These are phyloP conservation scores for Turnix velox DNA, from an alignment of 2,113 vertebrate genomes.

Conservation along the genomic window DNA sequence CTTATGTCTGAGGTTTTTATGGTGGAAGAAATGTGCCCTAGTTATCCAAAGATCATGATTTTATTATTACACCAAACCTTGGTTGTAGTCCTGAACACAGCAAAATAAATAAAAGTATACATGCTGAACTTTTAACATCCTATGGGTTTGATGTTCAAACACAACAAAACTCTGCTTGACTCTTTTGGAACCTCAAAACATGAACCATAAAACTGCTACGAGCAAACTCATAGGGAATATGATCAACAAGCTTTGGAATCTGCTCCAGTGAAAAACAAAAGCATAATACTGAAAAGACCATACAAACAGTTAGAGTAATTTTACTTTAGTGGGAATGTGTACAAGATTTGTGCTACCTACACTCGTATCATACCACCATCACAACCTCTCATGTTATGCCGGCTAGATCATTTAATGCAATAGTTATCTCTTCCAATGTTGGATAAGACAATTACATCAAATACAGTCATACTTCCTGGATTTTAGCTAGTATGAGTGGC, in stretches of 20 bases:
- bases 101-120: background rate
- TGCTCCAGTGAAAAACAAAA: background rate
- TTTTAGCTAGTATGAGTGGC: background rate
- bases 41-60: background rate
- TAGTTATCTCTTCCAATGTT: background rate
- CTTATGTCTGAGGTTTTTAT: background rate
- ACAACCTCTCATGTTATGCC: background rate
- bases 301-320: background rate
- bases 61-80: background rate
- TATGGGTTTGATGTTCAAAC: background rate
- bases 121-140: background rate
- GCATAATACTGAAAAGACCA: background rate
- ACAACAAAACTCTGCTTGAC: background rate
- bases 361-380: background rate
- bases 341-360: background rate
- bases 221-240: background rate
- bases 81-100: background rate
- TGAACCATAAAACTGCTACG: background rate
- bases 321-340: background rate
- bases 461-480: background rate
- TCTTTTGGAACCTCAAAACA: background rate
- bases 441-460: background rate
- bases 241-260: background rate
- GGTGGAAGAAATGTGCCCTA: background rate
- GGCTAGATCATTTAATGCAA: background rate